Conservation (phyloP, 2,797 vertebrate genomes). For the Nannoperca australis region DNA sequence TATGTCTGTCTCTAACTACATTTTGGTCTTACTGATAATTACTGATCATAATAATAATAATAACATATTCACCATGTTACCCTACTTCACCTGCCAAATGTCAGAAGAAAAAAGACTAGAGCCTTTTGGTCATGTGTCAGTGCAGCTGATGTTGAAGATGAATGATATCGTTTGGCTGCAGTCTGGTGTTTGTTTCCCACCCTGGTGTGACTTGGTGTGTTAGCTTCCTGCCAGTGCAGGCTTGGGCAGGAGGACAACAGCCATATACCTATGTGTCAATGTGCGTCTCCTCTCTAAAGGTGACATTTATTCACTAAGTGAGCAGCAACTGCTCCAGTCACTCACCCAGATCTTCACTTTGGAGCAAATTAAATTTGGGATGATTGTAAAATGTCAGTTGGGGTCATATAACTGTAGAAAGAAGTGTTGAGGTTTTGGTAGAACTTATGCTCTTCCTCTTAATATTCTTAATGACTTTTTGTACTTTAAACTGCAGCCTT, state of each 20-base stretch:
- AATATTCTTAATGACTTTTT: too few species aligned
- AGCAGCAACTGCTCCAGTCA: not conserved
- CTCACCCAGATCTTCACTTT: not conserved
- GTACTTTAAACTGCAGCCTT: not conserved
- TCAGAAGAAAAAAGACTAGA: not conserved
- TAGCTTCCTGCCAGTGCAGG: not conserved
- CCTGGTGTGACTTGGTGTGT: not conserved
- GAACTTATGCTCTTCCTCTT: too few species aligned
- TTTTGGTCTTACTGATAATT: not conserved
- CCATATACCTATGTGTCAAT: not conserved
- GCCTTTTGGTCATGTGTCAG: not conserved
- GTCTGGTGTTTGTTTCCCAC: conserved; percentile 1
- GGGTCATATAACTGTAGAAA: too few species aligned
- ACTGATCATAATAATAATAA: not conserved
- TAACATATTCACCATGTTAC: not conserved
- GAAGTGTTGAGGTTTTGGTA: not conserved
- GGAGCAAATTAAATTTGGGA: not conserved
- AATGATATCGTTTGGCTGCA: not conserved
- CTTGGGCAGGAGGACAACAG: conserved; percentile 24
- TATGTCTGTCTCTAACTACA: not conserved
- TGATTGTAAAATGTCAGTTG: not conserved
- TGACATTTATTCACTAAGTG: not conserved
- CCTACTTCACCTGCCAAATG: not conserved
- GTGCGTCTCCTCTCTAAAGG: not conserved
- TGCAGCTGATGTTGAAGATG: not conserved